Evolutionary conservation across 2,113 vertebrate genomes (phyloP), one percentile per base, ranked within the genome.

Genomic region (Rhegmatorhina hoffmannsi): DNA sequence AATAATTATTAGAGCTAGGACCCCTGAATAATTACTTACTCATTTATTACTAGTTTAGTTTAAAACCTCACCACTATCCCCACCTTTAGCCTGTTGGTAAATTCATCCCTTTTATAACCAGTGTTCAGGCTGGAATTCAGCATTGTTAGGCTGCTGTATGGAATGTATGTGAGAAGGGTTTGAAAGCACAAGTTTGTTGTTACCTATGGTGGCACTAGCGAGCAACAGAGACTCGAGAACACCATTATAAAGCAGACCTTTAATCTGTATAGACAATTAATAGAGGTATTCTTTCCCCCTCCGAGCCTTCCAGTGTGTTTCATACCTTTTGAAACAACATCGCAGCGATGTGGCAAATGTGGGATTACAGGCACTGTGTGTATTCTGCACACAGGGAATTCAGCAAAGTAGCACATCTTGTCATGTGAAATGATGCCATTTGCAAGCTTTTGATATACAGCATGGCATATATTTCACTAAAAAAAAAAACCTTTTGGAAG

Each of bases 201-300:
- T 92, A 90, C 92, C 90, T 87, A 55, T 74, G 95, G 93, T 67
- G 93, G 95, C 94, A 93, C 93, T 94, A 95, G 95, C 0, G 95
- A 96, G 94, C 88, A 96, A 70, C 29, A 52, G 49, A 15, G 56
- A 78, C 53, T 83, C 67, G 67, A 78, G 55, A 96, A 64, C 33
- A 72, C 47, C 44, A 56, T 47, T 80, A 77, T 29, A 78, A 91
- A 91, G 16, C 53, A 88, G 60, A 44, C 2, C 47, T 43, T 87
- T 68, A 21, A 82, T 83, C 50, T 87, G 36, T 9, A 60, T 2
- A 62, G 38, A 87, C 76, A 82, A 78, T 29, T 15, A 36, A 60
- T n/a, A 47, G 10, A 69, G 59, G 6, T 44, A 15, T 66, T 63
- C 66, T 73, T 52, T 49, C 6, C 36, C 31, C 17, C 34, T 56